Evolutionary conservation across 2,797 vertebrate genomes (phyloP), one percentile per base, ranked within the genome.

Genomic region (Morus bassanus): DNA sequence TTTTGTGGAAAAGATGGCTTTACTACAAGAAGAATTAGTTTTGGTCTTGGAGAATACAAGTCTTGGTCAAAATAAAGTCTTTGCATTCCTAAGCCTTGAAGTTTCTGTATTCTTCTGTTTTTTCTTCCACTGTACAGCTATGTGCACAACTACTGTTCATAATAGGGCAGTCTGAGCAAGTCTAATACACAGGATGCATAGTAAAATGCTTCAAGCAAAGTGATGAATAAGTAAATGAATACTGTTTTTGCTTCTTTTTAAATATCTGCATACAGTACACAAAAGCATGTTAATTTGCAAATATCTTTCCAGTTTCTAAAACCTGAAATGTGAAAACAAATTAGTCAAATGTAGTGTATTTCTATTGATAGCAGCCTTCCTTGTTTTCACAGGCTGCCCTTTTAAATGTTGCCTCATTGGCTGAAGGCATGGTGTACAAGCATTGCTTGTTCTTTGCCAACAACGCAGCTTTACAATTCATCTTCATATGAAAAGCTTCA

Each of bases 401-500:
- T 76, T 68, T 73, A 73, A 91, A 70, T 75, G 46, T 79, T 93
- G 35, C 86, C 51, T 75, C 37, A 1, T 43, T 93, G 84, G 82
- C 85, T 82, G 83, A 84, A 91, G 86, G 70, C 81, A 85, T 22
- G 53, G 48, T n/a, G 16, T 83, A 94, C 53, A 89, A 93, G 50
- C 70, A 46, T 50, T 39, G 1, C 73, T 96, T 89, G 85, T 95
- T 96, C 80, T 51, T 91, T 37, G 77, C 69, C 83, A 91, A 87
- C 85, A 95, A 85, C 91, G 39, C 59, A 64, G 69, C 67, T 94
- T 91, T 75, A 59, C 86, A 84, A 2, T 11, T 7, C 73, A 79
- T 93, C 86, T 95, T 93, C 70, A 84, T 92, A 92, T 83, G 87
- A 91, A 88, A 89, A 94, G 54, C 48, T 96, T 94, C n/a, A 2